Percentiles rank a stretch among this genome's conserved stretches.
phyloP scores from a whole-genome alignment of 2,797 vertebrate species.

The Alca torda region DNA sequence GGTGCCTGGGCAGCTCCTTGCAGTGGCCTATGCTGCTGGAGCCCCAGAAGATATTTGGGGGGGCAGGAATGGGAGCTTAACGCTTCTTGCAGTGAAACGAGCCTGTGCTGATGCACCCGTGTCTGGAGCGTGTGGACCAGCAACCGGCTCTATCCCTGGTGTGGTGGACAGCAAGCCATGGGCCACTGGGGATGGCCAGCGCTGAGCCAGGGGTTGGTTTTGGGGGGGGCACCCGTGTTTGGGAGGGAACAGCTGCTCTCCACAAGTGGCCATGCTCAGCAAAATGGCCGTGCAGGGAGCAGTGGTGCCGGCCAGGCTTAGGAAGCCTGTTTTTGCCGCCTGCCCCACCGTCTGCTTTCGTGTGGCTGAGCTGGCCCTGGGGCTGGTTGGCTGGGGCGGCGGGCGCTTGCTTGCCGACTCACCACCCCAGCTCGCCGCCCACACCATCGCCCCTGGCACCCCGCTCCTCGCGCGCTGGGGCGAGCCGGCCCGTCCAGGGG shows the following conservation, averaged over 20 bases:
- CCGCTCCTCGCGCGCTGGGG: neutral
- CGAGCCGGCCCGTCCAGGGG: neutral
- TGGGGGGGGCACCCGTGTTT: fast-evolving
- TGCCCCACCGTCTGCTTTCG: neutral
- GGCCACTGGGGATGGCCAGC: neutral
- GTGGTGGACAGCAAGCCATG: fast-evolving
- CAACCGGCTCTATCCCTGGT: neutral
- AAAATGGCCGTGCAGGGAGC: slow-evolving; percentile 6
- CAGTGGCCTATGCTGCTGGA: neutral
- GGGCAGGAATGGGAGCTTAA: neutral
- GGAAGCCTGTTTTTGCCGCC: neutral
- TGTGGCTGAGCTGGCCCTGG: neutral
- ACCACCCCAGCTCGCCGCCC: neutral
- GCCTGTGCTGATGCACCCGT: fast-evolving
- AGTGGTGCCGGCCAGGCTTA: neutral
- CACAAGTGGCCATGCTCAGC: neutral
- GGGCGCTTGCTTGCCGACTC: neutral
- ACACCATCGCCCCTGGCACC: neutral
- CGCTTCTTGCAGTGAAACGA: neutral
- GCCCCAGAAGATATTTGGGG: neutral
- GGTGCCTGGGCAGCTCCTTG: neutral
- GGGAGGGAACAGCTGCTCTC: neutral
- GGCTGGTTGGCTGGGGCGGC: fast-evolving
- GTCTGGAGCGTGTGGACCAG: fast-evolving
- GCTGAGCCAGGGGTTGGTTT: neutral